Conservation (phyloP, 2,113 vertebrate species). For the Phaetusa simplex region DNA sequence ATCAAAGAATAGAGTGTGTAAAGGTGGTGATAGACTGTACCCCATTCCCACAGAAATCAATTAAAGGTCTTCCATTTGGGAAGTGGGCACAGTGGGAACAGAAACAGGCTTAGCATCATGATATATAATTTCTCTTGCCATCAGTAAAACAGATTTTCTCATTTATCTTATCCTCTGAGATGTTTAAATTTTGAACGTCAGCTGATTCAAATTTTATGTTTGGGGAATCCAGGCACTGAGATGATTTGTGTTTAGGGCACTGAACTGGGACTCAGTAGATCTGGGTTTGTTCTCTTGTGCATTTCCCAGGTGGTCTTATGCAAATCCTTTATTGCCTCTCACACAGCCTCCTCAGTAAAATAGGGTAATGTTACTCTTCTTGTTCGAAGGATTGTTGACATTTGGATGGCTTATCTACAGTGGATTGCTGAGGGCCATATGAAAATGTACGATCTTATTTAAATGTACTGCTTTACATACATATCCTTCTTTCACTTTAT, state of each 20-base stretch:
- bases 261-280: background rate
- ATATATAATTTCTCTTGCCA: background rate
- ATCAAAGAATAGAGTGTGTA: conserved; percentile 12
- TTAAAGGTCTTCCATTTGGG: conserved; percentile 20
- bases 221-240: conserved; percentile 16
- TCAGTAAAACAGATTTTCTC: conserved; percentile 49
- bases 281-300: conserved; percentile 10
- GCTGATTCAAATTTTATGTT: conserved; percentile 63
- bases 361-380: background rate
- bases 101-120: background rate
- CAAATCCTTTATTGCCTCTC: conserved; percentile 13
- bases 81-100: conserved; percentile 17
- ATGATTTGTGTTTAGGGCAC: conserved; percentile 34
- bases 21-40: background rate
- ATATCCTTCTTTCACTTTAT: background rate
- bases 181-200: conserved; percentile 24
- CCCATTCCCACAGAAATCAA: conserved; percentile 48
- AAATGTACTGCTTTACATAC: background rate
- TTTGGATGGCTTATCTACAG: conserved; percentile 16
- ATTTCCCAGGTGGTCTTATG: conserved; percentile 44
- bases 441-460: conserved; percentile 6
- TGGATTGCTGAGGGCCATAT: background rate
- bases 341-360: background rate
- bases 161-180: conserved; percentile 52
- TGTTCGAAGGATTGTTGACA: background rate